Percentiles rank a stretch among this genome's conserved stretches.
These are phyloP conservation scores for Tetranychus cinnabarinus DNA, from an alignment of 1,140 invertebrate genomes.

Conservation along the genomic window DNA sequence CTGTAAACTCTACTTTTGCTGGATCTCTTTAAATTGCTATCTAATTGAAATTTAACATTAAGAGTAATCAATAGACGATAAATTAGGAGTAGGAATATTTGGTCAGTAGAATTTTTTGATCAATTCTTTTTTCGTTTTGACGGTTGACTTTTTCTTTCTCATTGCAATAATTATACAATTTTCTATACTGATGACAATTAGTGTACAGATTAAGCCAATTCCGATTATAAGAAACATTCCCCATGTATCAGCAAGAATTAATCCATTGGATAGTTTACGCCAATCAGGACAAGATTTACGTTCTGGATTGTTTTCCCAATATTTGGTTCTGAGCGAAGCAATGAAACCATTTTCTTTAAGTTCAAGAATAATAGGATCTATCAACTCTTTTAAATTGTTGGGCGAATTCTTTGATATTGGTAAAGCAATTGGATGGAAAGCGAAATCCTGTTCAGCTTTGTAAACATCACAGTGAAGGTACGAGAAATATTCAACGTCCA, in stretches of 20 bases:
- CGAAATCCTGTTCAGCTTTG: conserved; percentile 79
- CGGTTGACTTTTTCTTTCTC: no score
- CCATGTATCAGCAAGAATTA: conserved; percentile 85
- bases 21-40: no score
- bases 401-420: conserved; percentile 56
- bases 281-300: conserved; percentile 16
- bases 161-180: background rate
- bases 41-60: no score
- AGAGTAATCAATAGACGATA: no score
- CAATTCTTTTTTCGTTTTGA: no score
- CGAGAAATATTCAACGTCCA: conserved; percentile 44
- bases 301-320: conserved; percentile 70
- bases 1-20: no score
- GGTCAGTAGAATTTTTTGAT: no score
- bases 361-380: background rate
- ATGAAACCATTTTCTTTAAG: conserved; percentile 60
- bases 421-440: conserved; percentile 80
- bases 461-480: conserved; percentile 72
- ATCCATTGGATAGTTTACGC: conserved; percentile 29
- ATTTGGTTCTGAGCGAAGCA: conserved; percentile 75
- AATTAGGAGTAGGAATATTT: no score
- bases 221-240: conserved; percentile 92
- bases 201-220: conserved; percentile 68
- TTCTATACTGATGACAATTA: conserved; percentile 68
- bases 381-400: conserved; percentile 65